These are phyloP conservation scores for Drusus annulatus DNA, from an alignment of 1,140 invertebrate species.

Conservation along the genomic window DNA sequence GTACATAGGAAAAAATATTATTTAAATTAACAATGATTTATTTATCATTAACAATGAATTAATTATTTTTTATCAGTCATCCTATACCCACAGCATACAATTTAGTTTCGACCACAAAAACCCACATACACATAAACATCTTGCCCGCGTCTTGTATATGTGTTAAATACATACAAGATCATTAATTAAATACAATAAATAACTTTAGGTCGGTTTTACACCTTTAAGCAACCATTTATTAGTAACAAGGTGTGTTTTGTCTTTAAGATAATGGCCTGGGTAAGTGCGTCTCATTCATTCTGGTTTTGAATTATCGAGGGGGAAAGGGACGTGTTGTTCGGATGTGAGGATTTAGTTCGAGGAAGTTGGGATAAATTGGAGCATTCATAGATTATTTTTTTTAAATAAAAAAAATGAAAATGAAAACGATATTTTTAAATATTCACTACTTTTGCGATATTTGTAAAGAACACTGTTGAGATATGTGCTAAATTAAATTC, in stretches of 20 bases:
- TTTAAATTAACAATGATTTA: too few species aligned
- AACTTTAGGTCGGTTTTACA: slow-evolving; percentile 57
- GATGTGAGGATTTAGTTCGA: not conserved
- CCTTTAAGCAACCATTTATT: slow-evolving; percentile 58
- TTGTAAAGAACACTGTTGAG: too few species aligned
- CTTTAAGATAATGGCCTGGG: not conserved
- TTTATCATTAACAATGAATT: too few species aligned
- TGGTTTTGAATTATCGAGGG: not conserved
- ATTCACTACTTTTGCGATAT: too few species aligned
- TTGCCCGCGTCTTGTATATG: slow-evolving; percentile 36
- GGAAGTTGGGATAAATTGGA: slow-evolving; percentile 1
- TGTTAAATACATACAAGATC: slow-evolving; percentile 54
- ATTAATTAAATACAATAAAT: slow-evolving; percentile 60
- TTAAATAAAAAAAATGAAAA: too few species aligned
- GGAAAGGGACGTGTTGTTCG: slow-evolving; percentile 15
- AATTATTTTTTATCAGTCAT: too few species aligned
- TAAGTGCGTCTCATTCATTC: slow-evolving; percentile 14
- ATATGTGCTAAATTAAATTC: too few species aligned
- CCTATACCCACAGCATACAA: too few species aligned
- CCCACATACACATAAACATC: slow-evolving; percentile 36
- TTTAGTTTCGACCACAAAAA: slow-evolving; percentile 5
- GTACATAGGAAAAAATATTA: too few species aligned
- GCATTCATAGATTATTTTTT: too few species aligned
- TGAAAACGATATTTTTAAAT: too few species aligned
- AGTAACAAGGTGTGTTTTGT: slow-evolving; percentile 41